Conservation (phyloP, 2,797 vertebrate species). For the Platalea minor region DNA sequence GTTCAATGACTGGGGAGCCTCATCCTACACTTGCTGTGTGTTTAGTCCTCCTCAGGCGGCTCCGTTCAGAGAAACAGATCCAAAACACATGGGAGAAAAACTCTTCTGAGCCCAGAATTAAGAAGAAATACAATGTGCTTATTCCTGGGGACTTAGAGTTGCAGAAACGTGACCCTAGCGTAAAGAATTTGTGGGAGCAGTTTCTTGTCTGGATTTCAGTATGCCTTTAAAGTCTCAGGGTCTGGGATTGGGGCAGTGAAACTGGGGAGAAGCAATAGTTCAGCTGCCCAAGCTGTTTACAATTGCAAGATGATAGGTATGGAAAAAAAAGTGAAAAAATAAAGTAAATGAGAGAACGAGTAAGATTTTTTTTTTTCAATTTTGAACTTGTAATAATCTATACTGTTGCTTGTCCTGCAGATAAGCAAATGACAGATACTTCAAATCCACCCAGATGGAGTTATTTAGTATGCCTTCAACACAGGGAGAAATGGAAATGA, state of each 20-base stretch:
- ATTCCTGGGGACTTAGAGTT: neutral
- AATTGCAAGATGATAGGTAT: neutral
- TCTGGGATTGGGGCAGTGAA: neutral
- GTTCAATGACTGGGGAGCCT: neutral
- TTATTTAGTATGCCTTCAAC: conserved; percentile 22
- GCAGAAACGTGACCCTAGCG: neutral
- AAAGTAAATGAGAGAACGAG: neutral
- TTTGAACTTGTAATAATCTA: neutral
- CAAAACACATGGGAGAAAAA: neutral
- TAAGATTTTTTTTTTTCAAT: neutral
- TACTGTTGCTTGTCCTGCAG: neutral
- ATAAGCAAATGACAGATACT: neutral
- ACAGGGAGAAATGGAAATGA: conserved; percentile 19
- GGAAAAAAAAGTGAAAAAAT: neutral
- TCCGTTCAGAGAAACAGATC: neutral
- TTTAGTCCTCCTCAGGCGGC: neutral
- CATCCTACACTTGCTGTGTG: neutral
- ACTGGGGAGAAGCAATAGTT: neutral
- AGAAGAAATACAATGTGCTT: neutral
- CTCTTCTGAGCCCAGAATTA: neutral
- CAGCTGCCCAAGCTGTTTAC: neutral
- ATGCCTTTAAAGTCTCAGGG: neutral
- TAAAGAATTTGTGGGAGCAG: neutral
- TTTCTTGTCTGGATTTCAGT: neutral
- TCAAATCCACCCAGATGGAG: neutral